A percentile compares a stretch with the other conserved stretches of the same genome.
phyloP scores from a whole-genome alignment of 1,140 invertebrate species.

The Penaeus japonicus region DNA sequence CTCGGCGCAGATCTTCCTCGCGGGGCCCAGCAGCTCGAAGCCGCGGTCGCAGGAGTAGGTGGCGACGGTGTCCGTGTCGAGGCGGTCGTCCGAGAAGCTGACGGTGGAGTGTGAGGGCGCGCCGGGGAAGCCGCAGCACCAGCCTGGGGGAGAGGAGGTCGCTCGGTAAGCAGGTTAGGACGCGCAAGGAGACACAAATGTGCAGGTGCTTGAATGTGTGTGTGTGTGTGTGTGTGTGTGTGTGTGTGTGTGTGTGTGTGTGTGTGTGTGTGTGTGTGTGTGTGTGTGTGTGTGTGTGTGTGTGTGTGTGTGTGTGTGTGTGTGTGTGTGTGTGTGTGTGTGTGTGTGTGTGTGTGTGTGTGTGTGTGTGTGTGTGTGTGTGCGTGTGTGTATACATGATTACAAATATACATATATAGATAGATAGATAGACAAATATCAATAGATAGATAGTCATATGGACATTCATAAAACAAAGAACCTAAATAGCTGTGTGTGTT shows the following conservation, averaged over 20 bases:
- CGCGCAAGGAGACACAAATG: not conserved
- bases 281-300: not conserved
- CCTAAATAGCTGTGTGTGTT: too few relatives aligned
- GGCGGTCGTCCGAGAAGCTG: constrained; percentile 76
- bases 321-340: not conserved
- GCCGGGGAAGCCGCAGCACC: constrained; percentile 85
- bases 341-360: not conserved
- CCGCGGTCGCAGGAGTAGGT: constrained; percentile 89
- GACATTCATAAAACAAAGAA: too few relatives aligned
- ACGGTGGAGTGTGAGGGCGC: constrained; percentile 86
- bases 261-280: not conserved
- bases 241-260: not conserved
- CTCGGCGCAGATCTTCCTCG: constrained; percentile 76
- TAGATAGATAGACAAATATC: too few relatives aligned
- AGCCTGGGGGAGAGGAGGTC: constrained; percentile 16
- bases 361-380: not conserved
- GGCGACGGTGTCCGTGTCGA: constrained; percentile 76
- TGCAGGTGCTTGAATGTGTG: not conserved
- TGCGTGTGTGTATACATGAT: not conserved
- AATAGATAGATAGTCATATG: too few relatives aligned
- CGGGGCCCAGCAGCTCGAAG: constrained; percentile 88
- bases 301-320: constrained; percentile 1
- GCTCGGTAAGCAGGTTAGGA: too few relatives aligned
- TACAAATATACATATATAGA: too few relatives aligned
- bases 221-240: too few relatives aligned